These are phyloP conservation scores for Brachyhypopomus gauderio DNA, from an alignment of 2,113 vertebrate genomes.

Conservation along the genomic window DNA sequence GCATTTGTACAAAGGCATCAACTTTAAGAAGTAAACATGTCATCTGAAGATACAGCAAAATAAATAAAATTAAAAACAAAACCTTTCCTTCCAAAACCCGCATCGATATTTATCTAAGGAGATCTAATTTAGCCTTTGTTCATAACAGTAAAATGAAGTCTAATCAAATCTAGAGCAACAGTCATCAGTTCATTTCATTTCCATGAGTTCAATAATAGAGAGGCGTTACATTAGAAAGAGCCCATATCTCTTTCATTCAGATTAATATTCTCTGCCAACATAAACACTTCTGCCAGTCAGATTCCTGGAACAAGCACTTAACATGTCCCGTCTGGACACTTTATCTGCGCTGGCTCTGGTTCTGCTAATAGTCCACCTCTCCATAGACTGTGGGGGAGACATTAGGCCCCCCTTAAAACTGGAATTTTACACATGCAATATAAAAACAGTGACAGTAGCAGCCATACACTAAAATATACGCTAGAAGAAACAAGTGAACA, in stretches of 20 bases:
- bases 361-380: background rate
- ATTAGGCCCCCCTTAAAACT: too few species aligned
- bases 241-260: slow-evolving; percentile 26
- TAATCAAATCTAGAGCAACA: too few species aligned
- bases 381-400: background rate
- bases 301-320: slow-evolving; percentile 27
- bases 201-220: slow-evolving; percentile 5
- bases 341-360: slow-evolving; percentile 8
- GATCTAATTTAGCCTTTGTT: too few species aligned
- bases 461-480: too few species aligned
- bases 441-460: too few species aligned
- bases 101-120: background rate
- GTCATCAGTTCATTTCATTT: background rate
- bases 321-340: slow-evolving; percentile 22
- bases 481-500: too few species aligned
- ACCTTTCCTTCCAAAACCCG: background rate
- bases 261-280: slow-evolving; percentile 48
- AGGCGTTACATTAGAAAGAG: slow-evolving; percentile 37
- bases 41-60: background rate
- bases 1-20: slow-evolving; percentile 18
- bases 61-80: background rate
- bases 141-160: too few species aligned
- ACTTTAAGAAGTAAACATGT: slow-evolving; percentile 21
- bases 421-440: too few species aligned
- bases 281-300: slow-evolving; percentile 60